These are phyloP conservation scores for Nomada ruficornis DNA, from an alignment of 2,888 invertebrate genomes.

Conservation along the genomic window DNA sequence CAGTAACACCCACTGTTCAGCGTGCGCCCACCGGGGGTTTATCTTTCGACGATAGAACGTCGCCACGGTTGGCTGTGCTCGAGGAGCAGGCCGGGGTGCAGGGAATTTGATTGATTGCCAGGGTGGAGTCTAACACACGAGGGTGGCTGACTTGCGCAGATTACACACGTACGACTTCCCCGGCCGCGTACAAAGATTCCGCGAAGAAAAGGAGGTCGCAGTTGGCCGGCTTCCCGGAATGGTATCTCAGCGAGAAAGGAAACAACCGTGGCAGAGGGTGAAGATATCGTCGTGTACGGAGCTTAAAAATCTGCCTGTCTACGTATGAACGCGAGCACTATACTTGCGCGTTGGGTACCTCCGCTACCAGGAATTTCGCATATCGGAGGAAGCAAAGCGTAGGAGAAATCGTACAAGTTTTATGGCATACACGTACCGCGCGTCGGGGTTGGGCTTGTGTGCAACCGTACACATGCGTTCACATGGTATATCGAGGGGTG, in stretches of 20 bases:
- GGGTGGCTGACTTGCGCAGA: slow-evolving; percentile 75
- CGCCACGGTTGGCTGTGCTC: slow-evolving; percentile 60
- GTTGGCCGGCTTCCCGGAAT: slow-evolving; percentile 43
- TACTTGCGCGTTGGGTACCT: not conserved
- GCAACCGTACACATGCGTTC: slow-evolving; percentile 52
- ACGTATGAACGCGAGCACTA: not conserved
- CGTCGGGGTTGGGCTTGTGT: slow-evolving; percentile 52
- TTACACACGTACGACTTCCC: slow-evolving; percentile 58
- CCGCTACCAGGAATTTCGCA: slow-evolving; percentile 34
- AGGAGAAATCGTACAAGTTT: slow-evolving; percentile 63
- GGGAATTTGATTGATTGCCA: slow-evolving; percentile 78
- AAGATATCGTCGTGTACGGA: not conserved
- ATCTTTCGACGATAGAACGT: slow-evolving; percentile 66
- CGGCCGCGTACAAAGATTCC: slow-evolving; percentile 44
- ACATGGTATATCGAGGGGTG: slow-evolving; percentile 58
- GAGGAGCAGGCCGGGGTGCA: slow-evolving; percentile 31
- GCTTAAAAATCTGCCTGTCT: not conserved
- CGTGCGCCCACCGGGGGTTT: slow-evolving; percentile 51
- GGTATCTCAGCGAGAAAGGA: slow-evolving; percentile 17
- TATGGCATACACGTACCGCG: slow-evolving; percentile 35
- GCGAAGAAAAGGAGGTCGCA: slow-evolving; percentile 59
- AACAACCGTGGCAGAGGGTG: slow-evolving; percentile 9
- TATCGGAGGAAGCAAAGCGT: slow-evolving; percentile 24
- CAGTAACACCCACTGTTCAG: slow-evolving; percentile 37
- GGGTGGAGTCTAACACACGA: slow-evolving; percentile 79